Conservation (phyloP, 2,113 vertebrate genomes). For the Ctenomys sociabilis region DNA sequence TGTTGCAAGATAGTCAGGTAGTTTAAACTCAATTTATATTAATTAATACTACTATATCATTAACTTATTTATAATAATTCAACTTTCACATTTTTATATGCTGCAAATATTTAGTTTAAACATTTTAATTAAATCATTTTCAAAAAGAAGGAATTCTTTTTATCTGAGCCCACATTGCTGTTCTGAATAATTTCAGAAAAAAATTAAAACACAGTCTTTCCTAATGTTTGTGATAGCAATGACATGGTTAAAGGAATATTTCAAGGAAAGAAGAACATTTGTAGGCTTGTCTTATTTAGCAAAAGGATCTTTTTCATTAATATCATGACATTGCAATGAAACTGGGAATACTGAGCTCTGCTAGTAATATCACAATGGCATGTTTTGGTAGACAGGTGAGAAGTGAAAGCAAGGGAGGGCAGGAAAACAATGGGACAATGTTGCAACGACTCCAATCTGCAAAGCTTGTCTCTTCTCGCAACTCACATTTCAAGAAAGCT, state of each 20-base stretch:
- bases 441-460: neutral
- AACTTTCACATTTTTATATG: neutral
- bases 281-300: neutral
- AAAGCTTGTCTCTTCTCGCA: neutral
- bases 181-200: neutral
- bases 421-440: neutral
- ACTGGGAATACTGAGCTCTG: neutral
- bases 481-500: neutral
- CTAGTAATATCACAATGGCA: neutral
- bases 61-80: neutral
- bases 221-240: neutral
- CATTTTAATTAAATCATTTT: neutral
- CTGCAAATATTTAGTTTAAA: neutral
- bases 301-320: neutral
- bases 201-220: neutral
- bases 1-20: constrained; percentile 38
- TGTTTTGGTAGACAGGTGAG: neutral
- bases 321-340: neutral
- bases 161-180: neutral
- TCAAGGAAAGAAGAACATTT: neutral
- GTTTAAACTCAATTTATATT: neutral
- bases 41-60: neutral
- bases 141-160: neutral
- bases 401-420: neutral
- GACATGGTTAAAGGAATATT: neutral